Evolutionary conservation across 2,888 invertebrate genomes (phyloP).

Genomic region (Hoplodrina ambigua): DNA sequence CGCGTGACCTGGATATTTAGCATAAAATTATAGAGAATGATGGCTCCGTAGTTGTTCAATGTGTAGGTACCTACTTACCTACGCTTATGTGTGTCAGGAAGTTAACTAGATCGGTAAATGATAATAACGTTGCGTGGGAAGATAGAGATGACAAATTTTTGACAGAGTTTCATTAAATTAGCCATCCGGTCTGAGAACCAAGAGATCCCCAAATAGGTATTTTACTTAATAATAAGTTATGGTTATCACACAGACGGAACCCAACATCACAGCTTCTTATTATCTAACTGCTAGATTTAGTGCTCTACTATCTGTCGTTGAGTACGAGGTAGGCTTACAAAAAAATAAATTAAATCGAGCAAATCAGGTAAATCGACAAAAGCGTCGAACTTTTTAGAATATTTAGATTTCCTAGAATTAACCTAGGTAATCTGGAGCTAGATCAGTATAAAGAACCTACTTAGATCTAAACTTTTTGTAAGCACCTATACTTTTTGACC

Average conservation of each 20-base stretch:
- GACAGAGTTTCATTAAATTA: background rate
- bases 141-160: background rate
- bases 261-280: background rate
- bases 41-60: background rate
- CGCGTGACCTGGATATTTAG: constrained; percentile 32
- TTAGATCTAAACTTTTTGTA: background rate
- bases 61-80: background rate
- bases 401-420: background rate
- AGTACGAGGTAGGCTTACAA: background rate
- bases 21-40: constrained; percentile 25
- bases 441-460: background rate
- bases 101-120: constrained; percentile 2
- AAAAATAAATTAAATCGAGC: constrained; percentile 13
- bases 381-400: background rate
- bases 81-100: background rate
- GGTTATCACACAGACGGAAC: background rate
- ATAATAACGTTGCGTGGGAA: constrained; percentile 1
- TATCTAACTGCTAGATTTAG: background rate
- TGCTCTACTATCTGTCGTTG: background rate
- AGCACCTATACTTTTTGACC: background rate
- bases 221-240: too few species aligned
- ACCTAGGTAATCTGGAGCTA: background rate
- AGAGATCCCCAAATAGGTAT: background rate
- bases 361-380: background rate
- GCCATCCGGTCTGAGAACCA: background rate